phyloP scores from a whole-genome alignment of 2,888 invertebrate species.

The Ichneumon xanthorius region DNA sequence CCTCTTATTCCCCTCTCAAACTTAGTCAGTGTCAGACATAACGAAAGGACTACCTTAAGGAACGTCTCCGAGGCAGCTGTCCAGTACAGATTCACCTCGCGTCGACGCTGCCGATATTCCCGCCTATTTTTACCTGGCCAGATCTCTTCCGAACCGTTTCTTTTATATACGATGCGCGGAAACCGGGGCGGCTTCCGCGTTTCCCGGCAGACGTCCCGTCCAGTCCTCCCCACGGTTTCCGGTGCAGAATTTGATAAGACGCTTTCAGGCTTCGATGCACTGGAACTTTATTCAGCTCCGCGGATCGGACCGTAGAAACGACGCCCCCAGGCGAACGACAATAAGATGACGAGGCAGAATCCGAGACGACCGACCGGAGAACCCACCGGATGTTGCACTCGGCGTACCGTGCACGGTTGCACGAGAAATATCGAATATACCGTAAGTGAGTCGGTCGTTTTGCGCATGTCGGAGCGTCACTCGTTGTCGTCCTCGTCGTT shows the following conservation, averaged over 20 bases:
- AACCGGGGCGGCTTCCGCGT: neutral
- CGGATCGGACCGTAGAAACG: slow-evolving; percentile 2
- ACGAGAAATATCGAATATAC: neutral
- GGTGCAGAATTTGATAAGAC: slow-evolving; percentile 24
- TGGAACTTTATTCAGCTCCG: slow-evolving; percentile 4
- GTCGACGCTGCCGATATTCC: too few relatives aligned
- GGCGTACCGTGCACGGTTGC: neutral
- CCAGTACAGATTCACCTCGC: too few relatives aligned
- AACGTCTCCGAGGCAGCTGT: too few relatives aligned
- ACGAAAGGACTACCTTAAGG: too few relatives aligned
- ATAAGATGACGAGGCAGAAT: slow-evolving; percentile 57
- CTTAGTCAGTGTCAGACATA: too few relatives aligned
- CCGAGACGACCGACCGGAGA: slow-evolving; percentile 6
- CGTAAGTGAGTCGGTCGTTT: slow-evolving; percentile 5
- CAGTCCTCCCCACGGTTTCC: neutral
- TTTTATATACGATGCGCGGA: slow-evolving; percentile 1
- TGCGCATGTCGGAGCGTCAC: neutral
- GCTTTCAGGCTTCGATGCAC: slow-evolving; percentile 17
- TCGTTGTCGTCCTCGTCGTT: neutral
- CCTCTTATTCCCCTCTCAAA: too few relatives aligned
- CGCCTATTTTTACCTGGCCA: too few relatives aligned
- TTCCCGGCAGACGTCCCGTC: neutral
- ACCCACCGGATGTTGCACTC: neutral
- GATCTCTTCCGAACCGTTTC: neutral
- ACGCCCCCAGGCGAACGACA: slow-evolving; percentile 10